phyloP scores from a whole-genome alignment of 2,888 invertebrate genomes.

The Drosophila phalerata region DNA sequence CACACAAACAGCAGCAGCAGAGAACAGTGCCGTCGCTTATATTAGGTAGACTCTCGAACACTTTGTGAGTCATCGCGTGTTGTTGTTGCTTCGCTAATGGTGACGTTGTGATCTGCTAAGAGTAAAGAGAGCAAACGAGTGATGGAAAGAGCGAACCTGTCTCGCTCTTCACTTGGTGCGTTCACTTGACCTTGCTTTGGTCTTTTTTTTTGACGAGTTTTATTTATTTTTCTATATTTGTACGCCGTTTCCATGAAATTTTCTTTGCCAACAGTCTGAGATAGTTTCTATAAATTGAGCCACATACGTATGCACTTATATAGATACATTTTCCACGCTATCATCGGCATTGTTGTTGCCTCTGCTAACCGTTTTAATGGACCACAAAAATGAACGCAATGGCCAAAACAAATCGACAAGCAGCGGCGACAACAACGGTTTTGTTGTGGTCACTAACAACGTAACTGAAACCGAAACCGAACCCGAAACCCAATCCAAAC shows the following conservation, averaged over 20 bases:
- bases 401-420: conserved; percentile 54
- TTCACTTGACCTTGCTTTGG: conserved; percentile 72
- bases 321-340: conserved; percentile 21
- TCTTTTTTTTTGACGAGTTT: conserved; percentile 66
- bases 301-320: conserved; percentile 25
- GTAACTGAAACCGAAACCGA: conserved; percentile 40
- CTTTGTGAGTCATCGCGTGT: conserved; percentile 60
- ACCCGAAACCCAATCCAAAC: conserved; percentile 24
- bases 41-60: conserved; percentile 19
- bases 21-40: conserved; percentile 52
- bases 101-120: conserved; percentile 54
- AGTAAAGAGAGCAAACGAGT: conserved; percentile 30
- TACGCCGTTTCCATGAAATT: conserved; percentile 67
- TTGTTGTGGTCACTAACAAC: conserved; percentile 39
- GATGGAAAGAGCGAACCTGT: not conserved
- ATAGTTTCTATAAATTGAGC: conserved; percentile 36
- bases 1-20: conserved; percentile 47
- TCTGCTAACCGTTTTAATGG: conserved; percentile 67
- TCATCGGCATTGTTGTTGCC: conserved; percentile 26
- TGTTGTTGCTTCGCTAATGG: conserved; percentile 8
- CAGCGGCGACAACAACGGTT: conserved; percentile 13
- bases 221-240: conserved; percentile 63
- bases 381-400: conserved; percentile 71
- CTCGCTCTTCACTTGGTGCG: conserved; percentile 29
- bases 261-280: conserved; percentile 24